Conservation (phyloP, 2,113 vertebrate genomes). For the Illadopsis cleaveri region DNA sequence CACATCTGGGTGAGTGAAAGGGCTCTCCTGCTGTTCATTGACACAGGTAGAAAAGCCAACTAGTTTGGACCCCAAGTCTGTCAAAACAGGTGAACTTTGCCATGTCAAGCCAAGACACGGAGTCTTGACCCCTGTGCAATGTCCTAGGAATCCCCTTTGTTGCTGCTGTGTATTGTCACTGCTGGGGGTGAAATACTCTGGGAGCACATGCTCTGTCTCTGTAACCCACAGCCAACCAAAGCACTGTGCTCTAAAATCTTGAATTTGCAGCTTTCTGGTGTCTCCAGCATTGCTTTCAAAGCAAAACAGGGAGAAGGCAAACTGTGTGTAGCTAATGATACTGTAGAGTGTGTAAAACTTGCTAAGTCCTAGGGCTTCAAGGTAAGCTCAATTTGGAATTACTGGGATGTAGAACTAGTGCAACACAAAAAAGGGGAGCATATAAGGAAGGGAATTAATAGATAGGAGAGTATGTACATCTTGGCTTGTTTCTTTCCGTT, state of each 20-base stretch:
- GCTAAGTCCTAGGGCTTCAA: neutral
- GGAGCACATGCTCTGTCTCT: neutral
- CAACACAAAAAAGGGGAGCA: neutral
- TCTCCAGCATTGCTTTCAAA: neutral
- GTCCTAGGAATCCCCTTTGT: neutral
- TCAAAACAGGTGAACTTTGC: neutral
- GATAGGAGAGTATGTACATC: neutral
- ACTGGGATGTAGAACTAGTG: neutral
- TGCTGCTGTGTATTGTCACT: neutral
- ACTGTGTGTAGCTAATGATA: neutral
- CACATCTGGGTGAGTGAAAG: constrained; percentile 72
- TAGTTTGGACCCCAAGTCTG: neutral
- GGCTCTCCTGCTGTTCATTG: neutral
- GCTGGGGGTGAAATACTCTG: neutral
- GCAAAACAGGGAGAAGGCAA: neutral
- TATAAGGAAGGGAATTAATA: neutral
- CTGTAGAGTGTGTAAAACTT: neutral
- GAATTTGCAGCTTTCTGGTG: neutral
- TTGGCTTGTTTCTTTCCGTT: neutral
- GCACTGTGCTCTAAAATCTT: neutral
- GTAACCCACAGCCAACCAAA: neutral
- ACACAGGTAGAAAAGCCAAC: neutral
- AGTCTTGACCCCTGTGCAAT: neutral
- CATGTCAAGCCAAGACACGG: neutral
- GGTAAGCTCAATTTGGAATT: neutral